These are phyloP conservation scores for Pseudotriccus pelzelni DNA, from an alignment of 2,797 vertebrate species.

Conservation along the genomic window DNA sequence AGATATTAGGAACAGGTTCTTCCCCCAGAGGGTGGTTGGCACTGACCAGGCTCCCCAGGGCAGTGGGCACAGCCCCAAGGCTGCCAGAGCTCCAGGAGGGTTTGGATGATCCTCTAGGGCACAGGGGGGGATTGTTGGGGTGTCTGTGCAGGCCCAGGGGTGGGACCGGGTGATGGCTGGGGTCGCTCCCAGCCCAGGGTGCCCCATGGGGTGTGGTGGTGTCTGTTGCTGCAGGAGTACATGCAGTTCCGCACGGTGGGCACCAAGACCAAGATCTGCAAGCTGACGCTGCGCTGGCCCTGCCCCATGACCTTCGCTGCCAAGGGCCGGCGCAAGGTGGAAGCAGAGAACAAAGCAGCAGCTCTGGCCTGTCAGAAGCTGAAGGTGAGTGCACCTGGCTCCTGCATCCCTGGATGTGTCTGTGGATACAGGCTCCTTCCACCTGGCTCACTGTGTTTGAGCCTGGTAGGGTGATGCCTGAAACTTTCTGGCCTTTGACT, in stretches of 20 bases:
- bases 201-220: not conserved
- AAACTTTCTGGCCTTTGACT: not conserved
- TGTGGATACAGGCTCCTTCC: not conserved
- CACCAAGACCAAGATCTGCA: conserved; percentile 85
- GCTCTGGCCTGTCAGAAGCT: conserved; percentile 91
- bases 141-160: not conserved
- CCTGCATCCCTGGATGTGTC: not conserved
- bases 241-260: conserved; percentile 83
- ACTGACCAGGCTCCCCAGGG: not conserved
- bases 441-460: rapidly evolving
- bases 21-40: not conserved
- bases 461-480: not conserved
- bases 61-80: rapidly evolving
- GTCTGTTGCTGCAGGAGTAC: conserved; percentile 16
- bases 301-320: conserved; percentile 88
- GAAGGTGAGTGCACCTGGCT: conserved; percentile 78
- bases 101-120: rapidly evolving
- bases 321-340: conserved; percentile 78
- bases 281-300: conserved; percentile 88
- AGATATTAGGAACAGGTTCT: not conserved
- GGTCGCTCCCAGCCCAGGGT: not conserved
- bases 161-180: not conserved
- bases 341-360: conserved; percentile 86
- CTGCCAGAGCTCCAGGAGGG: rapidly evolving
- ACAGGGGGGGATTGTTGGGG: rapidly evolving